Evolutionary conservation across 2,797 vertebrate species (phyloP).

Genomic region (Naso thynnoides): DNA sequence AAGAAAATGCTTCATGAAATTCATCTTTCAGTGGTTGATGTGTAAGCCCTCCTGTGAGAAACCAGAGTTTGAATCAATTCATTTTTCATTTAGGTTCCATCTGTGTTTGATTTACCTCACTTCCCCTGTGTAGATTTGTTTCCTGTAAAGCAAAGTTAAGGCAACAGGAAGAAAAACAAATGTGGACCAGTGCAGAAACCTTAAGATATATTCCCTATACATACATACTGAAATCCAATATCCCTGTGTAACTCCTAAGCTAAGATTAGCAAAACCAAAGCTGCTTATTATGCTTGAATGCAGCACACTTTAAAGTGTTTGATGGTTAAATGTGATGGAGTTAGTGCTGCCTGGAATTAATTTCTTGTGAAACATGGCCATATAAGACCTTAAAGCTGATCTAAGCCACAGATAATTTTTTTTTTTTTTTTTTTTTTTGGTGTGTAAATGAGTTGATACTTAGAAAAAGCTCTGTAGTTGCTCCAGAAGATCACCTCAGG

Average conservation of each 20-base stretch:
- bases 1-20: conserved; percentile 13
- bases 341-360: conserved; percentile 3
- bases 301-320: conserved; percentile 25
- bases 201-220: conserved; percentile 26
- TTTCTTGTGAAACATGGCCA: conserved; percentile 32
- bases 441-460: too few species aligned
- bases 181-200: conserved; percentile 8
- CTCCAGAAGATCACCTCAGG: too few species aligned
- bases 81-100: conserved; percentile 39
- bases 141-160: conserved; percentile 26
- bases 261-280: conserved; percentile 24
- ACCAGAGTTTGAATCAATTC: conserved; percentile 34
- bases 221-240: conserved; percentile 42
- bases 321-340: conserved; percentile 48
- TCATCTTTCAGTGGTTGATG: conserved; percentile 1
- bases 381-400: conserved; percentile 35
- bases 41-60: conserved; percentile 11
- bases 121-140: conserved; percentile 14
- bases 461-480: too few species aligned
- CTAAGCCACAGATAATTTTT: too few species aligned
- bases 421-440: too few species aligned
- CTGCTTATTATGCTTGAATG: conserved; percentile 2
- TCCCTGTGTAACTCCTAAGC: neutral
- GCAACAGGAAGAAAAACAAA: conserved; percentile 18
- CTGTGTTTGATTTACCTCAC: conserved; percentile 33